Percentiles rank a stretch among this genome's conserved stretches.
These are phyloP conservation scores for Pan troglodytes DNA, from an alignment of 2,113 vertebrate species.

Conservation along the genomic window DNA sequence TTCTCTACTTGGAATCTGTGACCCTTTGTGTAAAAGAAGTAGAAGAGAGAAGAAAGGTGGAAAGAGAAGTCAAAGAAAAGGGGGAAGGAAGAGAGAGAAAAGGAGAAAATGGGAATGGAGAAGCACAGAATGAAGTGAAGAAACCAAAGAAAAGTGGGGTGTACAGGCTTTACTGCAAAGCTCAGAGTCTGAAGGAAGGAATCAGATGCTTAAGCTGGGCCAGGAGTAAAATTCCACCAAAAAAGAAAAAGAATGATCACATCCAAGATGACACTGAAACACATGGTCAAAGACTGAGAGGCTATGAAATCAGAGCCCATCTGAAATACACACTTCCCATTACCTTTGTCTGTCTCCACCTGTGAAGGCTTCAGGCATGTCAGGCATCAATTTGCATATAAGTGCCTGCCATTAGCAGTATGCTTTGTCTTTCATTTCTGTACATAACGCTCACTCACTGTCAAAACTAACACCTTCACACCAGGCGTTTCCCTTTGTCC, in stretches of 20 bases:
- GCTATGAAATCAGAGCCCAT: background rate
- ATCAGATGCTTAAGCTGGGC: accelerated
- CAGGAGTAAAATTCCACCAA: background rate
- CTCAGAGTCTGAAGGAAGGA: background rate
- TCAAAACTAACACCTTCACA: background rate
- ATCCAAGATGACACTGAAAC: accelerated
- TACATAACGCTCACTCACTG: background rate
- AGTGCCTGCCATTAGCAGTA: background rate
- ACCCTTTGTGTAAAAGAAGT: background rate
- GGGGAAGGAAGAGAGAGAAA: background rate
- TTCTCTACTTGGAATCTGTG: background rate
- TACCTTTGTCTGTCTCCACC: background rate
- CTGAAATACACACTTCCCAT: background rate
- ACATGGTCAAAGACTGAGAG: background rate
- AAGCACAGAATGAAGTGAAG: background rate
- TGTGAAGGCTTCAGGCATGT: background rate
- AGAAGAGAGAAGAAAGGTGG: background rate
- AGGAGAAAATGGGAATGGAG: background rate
- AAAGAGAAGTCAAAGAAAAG: background rate
- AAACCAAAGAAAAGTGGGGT: background rate
- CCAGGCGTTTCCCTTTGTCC: background rate
- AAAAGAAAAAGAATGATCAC: background rate
- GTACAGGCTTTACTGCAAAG: background rate
- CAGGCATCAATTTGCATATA: background rate
- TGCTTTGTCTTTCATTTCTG: background rate